Conservation (phyloP, 2,113 vertebrate genomes). For the Petroica traversi region DNA sequence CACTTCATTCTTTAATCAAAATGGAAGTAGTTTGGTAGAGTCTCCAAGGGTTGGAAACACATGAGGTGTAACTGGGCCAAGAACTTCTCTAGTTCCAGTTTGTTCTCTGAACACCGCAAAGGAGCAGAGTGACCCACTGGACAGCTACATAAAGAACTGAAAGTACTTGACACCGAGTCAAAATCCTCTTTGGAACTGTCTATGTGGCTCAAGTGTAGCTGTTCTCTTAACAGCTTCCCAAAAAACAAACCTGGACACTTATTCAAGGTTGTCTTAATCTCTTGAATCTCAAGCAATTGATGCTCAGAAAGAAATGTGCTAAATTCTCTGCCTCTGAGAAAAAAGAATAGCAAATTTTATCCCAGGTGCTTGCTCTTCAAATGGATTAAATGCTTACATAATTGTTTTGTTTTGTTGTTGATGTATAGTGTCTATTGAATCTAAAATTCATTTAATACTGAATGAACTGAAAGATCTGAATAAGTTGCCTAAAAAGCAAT, state of each 20-base stretch:
- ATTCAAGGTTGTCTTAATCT: neutral
- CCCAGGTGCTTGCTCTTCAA: neutral
- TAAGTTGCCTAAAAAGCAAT: neutral
- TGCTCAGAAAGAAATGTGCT: neutral
- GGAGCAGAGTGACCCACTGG: neutral
- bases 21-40: accelerated
- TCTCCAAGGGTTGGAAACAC: neutral
- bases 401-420: neutral
- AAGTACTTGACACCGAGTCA: neutral
- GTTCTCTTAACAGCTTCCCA: neutral
- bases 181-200: neutral
- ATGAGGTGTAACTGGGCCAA: neutral
- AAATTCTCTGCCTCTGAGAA: neutral
- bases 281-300: neutral
- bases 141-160: neutral
- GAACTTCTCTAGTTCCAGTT: neutral
- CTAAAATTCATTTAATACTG: neutral
- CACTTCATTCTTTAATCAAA: neutral
- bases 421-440: neutral
- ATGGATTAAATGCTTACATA: neutral
- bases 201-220: neutral
- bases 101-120: neutral
- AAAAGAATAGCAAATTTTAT: neutral
- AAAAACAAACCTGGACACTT: neutral
- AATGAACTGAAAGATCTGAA: neutral